phyloP scores from a whole-genome alignment of 1,140 invertebrate genomes.

The Argopecten irradians region DNA sequence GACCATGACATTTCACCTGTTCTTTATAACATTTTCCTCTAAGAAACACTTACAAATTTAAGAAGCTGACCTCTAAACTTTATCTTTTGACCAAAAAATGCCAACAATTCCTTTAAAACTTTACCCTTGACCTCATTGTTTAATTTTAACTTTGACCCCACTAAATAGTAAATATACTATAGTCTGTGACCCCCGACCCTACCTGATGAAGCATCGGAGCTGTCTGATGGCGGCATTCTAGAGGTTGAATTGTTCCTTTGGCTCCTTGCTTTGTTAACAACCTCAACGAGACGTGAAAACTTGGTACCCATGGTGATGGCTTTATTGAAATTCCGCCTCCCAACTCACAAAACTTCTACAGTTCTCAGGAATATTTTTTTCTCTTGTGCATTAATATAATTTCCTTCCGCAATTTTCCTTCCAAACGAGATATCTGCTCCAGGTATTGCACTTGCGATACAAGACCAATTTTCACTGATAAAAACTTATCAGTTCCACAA shows the following conservation, averaged over 20 bases:
- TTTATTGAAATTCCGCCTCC: background rate
- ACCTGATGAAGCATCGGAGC: background rate
- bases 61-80: no score
- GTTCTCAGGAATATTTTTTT: background rate
- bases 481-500: background rate
- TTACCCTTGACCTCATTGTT: no score
- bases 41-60: no score
- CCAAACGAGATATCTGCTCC: background rate
- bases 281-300: background rate
- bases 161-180: background rate
- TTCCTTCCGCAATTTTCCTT: background rate
- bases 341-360: constrained; percentile 7
- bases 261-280: background rate
- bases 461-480: background rate
- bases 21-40: no score
- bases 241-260: background rate
- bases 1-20: no score
- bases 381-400: background rate
- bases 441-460: background rate
- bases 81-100: background rate
- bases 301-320: background rate
- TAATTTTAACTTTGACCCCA: background rate
- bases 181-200: background rate
- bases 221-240: background rate
- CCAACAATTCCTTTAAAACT: background rate